Conservation (phyloP, 2,113 vertebrate species). For the Fulica atra region DNA sequence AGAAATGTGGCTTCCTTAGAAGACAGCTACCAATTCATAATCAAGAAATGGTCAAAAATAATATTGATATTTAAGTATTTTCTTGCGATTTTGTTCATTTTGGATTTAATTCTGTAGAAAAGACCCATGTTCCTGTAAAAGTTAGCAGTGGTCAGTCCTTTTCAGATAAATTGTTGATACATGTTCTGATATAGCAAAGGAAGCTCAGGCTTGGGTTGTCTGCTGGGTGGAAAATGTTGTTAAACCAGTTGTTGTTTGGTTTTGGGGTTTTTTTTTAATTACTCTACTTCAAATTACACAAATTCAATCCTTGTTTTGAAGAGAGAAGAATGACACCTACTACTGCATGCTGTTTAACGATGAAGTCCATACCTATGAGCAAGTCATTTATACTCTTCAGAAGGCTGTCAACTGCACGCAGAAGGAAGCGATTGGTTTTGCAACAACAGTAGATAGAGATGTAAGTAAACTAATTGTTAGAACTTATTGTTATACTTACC, state of each 20-base stretch:
- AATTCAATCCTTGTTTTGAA: conserved; percentile 60
- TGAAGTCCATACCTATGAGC: conserved; percentile 97
- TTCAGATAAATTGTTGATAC: not conserved
- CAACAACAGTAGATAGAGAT: conserved; percentile 96
- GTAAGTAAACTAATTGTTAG: conserved; percentile 78
- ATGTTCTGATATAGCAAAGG: not conserved
- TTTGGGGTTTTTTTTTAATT: not conserved
- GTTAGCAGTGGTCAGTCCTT: not conserved
- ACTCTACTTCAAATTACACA: not conserved
- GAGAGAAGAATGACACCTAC: conserved; percentile 88
- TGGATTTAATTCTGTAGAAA: not conserved
- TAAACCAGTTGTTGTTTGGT: not conserved
- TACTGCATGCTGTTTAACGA: conserved; percentile 99
- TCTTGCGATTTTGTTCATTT: not conserved
- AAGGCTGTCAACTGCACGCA: conserved; percentile 97
- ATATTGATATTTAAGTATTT: not conserved
- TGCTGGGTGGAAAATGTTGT: not conserved
- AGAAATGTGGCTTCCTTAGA: not conserved
- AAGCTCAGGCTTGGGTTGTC: not conserved
- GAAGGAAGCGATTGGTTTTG: conserved; percentile 95
- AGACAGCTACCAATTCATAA: not conserved
- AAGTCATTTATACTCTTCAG: conserved; percentile 97
- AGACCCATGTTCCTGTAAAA: not conserved
- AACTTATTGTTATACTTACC: not conserved
- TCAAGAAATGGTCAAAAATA: not conserved